Evolutionary conservation across 2,797 vertebrate species (phyloP).

Genomic region (Rhynchonycteris naso): DNA sequence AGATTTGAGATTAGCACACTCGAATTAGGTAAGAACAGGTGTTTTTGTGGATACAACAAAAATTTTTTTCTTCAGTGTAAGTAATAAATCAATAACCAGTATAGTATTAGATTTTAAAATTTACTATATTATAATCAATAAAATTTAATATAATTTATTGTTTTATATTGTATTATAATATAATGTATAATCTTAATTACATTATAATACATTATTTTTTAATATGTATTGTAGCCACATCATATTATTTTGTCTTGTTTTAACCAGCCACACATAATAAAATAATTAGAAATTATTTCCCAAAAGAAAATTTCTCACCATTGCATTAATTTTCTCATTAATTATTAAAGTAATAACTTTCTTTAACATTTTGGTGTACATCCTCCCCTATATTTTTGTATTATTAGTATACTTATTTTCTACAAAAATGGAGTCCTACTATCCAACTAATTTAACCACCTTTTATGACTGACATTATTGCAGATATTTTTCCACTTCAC

Average conservation of each 20-base stretch:
- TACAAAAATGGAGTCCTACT: background rate
- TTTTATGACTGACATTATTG: background rate
- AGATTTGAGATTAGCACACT: too few relatives aligned
- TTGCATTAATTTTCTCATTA: background rate
- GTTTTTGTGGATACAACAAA: too few relatives aligned
- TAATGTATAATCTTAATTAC: background rate
- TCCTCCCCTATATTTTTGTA: background rate
- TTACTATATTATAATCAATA: background rate
- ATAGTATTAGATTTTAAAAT: background rate
- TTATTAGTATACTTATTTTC: conserved; percentile 17
- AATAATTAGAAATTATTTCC: conserved; percentile 46
- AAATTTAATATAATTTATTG: background rate
- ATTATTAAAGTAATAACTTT: background rate
- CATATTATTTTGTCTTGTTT: background rate
- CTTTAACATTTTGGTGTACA: conserved; percentile 12
- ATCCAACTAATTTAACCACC: background rate
- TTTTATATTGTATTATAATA: background rate
- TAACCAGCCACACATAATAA: background rate
- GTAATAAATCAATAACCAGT: background rate
- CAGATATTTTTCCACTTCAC: conserved; percentile 6
- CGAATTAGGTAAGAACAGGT: too few relatives aligned
- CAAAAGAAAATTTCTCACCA: background rate
- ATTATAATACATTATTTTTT: background rate
- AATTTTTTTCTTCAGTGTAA: too few relatives aligned
- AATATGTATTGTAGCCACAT: background rate